Evolutionary conservation across 1,140 invertebrate genomes (phyloP), one percentile per base, ranked within the genome.

Genomic region (Periplaneta americana): DNA sequence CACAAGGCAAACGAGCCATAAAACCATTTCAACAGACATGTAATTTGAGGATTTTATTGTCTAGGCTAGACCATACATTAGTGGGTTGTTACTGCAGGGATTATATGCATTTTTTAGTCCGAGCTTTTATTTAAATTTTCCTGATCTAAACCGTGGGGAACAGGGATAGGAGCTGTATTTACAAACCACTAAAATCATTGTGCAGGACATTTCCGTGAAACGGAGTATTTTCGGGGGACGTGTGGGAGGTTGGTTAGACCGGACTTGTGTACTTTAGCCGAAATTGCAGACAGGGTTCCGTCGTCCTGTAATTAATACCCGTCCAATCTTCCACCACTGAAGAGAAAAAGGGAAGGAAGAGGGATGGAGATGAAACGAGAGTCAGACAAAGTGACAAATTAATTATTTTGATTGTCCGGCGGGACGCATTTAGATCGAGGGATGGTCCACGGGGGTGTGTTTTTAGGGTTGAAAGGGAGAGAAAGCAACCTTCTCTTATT

Each of bases 351-450:
- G 48, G 48, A 66, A 28, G 48, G 48, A 28, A 4, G 22, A 28
- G 48, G 22, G 48, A n/a, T 66, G 48, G 39, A 13, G 0, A n/a
- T 13, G 75, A 34, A 77, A 36, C 34, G 13, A 33, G 77, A 31
- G 77, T 35, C 34, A 74, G 13, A 74, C 33, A 48, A 35, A 74
- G 79, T 74, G 79, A 80, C 79, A 74, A 80, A 80, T 80, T 80
- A 80, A 80, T 80, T 80, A 80, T 80, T 80, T 80, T 74, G 39
- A 80, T 80, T 80, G 79, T 80, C 79, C 79, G 48, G 79, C 79
- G 48, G 79, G 79, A 74, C 37, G 31, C 79, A 74, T 80, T 80
- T 80, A 80, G 32, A 80, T 80, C n/a, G 79, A 74, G 79, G 79
- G 33, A 34, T 48, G 34, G 32, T 4, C 79, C 57, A 34, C 35